Percentiles rank a stretch among this genome's conserved stretches.
Evolutionary conservation across 2,888 invertebrate species (phyloP).

Genomic region (Netelia inedita): DNA sequence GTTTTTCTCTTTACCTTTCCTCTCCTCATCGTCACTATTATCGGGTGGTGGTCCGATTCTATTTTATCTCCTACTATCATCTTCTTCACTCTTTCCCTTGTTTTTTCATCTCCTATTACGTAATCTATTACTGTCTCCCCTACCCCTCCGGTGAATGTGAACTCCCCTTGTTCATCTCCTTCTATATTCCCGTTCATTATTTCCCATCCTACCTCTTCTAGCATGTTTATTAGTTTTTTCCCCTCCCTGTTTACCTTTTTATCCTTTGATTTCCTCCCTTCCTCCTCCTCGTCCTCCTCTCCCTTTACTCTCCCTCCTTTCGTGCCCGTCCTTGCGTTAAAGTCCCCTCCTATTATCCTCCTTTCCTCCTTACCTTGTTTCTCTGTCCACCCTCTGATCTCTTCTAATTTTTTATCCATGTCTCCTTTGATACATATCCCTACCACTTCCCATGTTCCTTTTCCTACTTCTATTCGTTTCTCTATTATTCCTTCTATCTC

Average conservation of each 20-base stretch:
- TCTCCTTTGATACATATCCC: conserved; percentile 12
- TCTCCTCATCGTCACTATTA: neutral
- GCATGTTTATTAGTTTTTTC: neutral
- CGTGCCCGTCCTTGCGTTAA: too few species aligned
- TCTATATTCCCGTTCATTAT: conserved; percentile 15
- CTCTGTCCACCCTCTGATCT: neutral
- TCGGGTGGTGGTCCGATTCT: conserved; percentile 36
- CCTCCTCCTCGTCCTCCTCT: neutral
- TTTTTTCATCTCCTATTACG: neutral
- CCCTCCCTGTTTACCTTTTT: neutral
- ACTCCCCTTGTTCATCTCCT: conserved; percentile 14
- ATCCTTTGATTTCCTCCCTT: neutral
- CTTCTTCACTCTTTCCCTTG: conserved; percentile 1
- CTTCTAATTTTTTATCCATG: conserved; percentile 1
- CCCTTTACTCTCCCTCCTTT: too few species aligned
- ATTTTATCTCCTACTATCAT: conserved; percentile 1
- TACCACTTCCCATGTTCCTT: neutral
- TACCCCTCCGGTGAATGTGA: neutral
- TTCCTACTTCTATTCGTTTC: neutral
- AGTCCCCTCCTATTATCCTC: too few species aligned
- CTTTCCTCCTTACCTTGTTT: neutral
- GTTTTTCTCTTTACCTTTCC: neutral
- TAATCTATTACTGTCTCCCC: neutral
- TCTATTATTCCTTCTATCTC: conserved; percentile 19
- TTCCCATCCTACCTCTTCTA: conserved; percentile 5